Evolutionary conservation across 2,113 vertebrate species (phyloP).

Genomic region (Coturnix japonica): DNA sequence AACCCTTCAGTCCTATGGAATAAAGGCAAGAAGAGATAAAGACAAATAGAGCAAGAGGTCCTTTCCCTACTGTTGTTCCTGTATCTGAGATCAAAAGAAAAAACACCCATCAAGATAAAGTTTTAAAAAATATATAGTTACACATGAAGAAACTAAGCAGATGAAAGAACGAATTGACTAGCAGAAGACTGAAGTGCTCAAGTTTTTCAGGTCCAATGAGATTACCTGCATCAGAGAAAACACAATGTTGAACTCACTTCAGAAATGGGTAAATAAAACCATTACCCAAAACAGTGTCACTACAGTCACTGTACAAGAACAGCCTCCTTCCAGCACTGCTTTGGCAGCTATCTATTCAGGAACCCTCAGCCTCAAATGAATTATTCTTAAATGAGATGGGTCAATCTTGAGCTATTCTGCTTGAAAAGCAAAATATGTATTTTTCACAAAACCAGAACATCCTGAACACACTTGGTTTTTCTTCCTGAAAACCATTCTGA

Average conservation of each 20-base stretch:
- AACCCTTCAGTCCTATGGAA: background rate
- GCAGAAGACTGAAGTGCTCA: background rate
- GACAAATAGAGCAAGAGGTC: background rate
- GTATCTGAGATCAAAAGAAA: fast-evolving
- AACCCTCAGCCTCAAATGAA: background rate
- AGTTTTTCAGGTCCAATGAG: background rate
- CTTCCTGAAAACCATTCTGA: background rate
- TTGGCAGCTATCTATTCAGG: background rate
- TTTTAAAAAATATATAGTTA: background rate
- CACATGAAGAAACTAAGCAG: background rate
- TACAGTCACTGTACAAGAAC: background rate
- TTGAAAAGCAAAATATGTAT: background rate
- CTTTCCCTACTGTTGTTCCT: background rate
- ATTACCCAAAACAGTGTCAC: background rate
- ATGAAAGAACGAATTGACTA: background rate
- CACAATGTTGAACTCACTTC: background rate
- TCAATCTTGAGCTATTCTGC: background rate
- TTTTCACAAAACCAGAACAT: background rate
- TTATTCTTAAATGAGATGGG: background rate
- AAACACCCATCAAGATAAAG: background rate
- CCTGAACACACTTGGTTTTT: background rate
- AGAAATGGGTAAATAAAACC: background rate
- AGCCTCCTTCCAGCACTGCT: background rate
- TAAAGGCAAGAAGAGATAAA: background rate
- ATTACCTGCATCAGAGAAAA: background rate